These are phyloP conservation scores for Tortricodes alternella DNA, from an alignment of 2,888 invertebrate genomes.

Conservation along the genomic window DNA sequence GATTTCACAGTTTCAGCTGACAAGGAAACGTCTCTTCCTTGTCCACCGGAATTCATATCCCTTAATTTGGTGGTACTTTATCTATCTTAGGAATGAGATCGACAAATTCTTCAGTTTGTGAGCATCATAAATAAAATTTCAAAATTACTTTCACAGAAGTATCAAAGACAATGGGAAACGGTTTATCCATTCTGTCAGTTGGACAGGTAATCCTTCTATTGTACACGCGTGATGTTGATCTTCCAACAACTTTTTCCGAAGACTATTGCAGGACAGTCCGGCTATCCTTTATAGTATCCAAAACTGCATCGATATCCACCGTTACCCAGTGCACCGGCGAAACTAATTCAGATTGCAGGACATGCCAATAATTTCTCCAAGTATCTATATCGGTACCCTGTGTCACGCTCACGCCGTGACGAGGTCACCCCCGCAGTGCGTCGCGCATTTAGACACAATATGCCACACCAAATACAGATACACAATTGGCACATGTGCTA, in stretches of 20 bases:
- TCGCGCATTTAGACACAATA: neutral
- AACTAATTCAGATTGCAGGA: neutral
- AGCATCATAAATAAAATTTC: too few relatives aligned
- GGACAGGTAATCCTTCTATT: too few relatives aligned
- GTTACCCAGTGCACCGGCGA: neutral
- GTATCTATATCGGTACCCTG: slow-evolving; percentile 33
- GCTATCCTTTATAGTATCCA: neutral
- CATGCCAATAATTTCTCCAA: neutral
- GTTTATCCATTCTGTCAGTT: too few relatives aligned
- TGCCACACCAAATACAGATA: slow-evolving; percentile 26
- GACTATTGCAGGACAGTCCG: too few relatives aligned
- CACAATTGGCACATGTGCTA: slow-evolving; percentile 24
- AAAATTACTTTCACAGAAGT: too few relatives aligned
- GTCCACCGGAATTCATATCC: neutral
- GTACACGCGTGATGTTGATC: too few relatives aligned
- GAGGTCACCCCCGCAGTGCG: slow-evolving; percentile 47
- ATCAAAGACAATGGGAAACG: too few relatives aligned
- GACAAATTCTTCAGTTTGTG: too few relatives aligned
- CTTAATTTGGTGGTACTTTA: neutral
- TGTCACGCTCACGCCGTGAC: slow-evolving; percentile 44
- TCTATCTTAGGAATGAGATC: too few relatives aligned
- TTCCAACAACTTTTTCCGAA: too few relatives aligned
- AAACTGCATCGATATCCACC: too few relatives aligned
- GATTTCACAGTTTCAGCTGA: neutral
- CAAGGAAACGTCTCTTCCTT: neutral